Conservation (phyloP, 2,797 vertebrate species). For the Saxicola maurus region DNA sequence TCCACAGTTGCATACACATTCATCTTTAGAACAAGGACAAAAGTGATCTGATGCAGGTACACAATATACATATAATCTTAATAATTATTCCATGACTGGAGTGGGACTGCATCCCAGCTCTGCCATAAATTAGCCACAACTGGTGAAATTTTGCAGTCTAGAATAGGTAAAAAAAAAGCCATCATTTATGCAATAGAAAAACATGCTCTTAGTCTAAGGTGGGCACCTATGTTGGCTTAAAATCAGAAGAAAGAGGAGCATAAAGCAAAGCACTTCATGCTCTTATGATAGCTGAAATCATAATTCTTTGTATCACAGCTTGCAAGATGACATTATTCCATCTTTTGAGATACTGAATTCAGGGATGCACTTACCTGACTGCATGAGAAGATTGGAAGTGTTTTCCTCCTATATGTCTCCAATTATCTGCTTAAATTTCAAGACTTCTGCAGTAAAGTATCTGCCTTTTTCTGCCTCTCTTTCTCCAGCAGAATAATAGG, state of each 20-base stretch:
- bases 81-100: neutral
- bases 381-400: neutral
- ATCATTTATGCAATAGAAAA: neutral
- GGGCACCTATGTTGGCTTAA: neutral
- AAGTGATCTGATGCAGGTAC: neutral
- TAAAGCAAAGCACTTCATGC: neutral
- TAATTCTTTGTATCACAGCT: neutral
- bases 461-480: neutral
- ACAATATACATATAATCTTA: neutral
- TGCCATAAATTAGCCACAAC: neutral
- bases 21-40: neutral
- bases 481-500: conserved; percentile 21
- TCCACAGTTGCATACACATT: neutral
- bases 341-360: neutral
- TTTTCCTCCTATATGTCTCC: neutral
- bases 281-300: neutral
- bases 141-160: neutral
- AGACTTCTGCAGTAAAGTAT: neutral
- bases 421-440: conserved; percentile 8
- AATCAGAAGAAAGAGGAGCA: neutral
- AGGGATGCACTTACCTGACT: conserved; percentile 12
- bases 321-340: neutral
- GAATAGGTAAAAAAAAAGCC: neutral
- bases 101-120: neutral
- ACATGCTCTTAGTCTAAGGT: neutral